These are phyloP conservation scores for Drosophila anomelani DNA, from an alignment of 2,888 invertebrate species.

Conservation along the genomic window DNA sequence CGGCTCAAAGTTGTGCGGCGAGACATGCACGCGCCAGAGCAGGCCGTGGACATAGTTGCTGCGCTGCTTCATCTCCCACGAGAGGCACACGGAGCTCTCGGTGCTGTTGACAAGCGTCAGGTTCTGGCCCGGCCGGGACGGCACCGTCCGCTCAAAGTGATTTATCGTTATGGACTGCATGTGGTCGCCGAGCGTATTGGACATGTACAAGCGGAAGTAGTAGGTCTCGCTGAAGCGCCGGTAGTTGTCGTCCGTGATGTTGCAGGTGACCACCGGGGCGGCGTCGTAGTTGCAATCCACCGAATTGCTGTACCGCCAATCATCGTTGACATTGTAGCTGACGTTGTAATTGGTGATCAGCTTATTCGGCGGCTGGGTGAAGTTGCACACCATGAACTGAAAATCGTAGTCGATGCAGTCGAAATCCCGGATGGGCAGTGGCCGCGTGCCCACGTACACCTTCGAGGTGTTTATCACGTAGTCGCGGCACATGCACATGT, in stretches of 20 bases:
- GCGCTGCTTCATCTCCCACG: slow-evolving; percentile 77
- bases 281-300: slow-evolving; percentile 73
- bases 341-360: slow-evolving; percentile 86
- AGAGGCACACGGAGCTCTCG: slow-evolving; percentile 69
- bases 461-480: slow-evolving; percentile 69
- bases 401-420: slow-evolving; percentile 90
- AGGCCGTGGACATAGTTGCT: slow-evolving; percentile 73
- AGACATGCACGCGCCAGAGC: slow-evolving; percentile 74
- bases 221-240: slow-evolving; percentile 85
- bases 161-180: slow-evolving; percentile 69
- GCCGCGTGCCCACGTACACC: slow-evolving; percentile 85
- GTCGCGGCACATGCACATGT: slow-evolving; percentile 76
- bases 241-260: slow-evolving; percentile 82
- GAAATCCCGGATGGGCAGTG: slow-evolving; percentile 89
- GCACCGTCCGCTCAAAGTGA: slow-evolving; percentile 73
- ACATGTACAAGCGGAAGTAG: slow-evolving; percentile 87
- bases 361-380: slow-evolving; percentile 87
- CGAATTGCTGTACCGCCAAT: slow-evolving; percentile 57
- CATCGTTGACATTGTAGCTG: slow-evolving; percentile 57
- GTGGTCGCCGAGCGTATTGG: slow-evolving; percentile 87
- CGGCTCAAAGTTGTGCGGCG: slow-evolving; percentile 63
- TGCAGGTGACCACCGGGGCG: slow-evolving; percentile 73
- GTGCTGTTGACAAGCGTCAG: slow-evolving; percentile 65
- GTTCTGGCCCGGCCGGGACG: slow-evolving; percentile 74
- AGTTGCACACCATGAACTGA: slow-evolving; percentile 90